Evolutionary conservation across 2,797 vertebrate genomes (phyloP), one percentile per base, ranked within the genome.

Genomic region (Antrozous pallidus): DNA sequence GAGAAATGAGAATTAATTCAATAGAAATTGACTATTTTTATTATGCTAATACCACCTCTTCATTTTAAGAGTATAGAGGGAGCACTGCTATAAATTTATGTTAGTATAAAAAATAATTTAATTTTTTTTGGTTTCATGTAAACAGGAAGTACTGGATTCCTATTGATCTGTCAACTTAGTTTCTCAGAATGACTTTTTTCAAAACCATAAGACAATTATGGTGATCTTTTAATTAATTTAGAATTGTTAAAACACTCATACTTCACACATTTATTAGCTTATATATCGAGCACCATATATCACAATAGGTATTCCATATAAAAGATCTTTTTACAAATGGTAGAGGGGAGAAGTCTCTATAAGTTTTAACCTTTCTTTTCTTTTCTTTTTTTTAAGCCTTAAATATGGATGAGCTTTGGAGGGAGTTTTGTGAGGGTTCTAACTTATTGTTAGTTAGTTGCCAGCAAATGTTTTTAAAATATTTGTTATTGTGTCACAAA

Each of bases 391-490:
- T n/a, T n/a, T n/a, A n/a, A 74, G 58, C 16, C 67, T 78, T 94
- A 84, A 94, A 93, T 20, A 86, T 26, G n/a, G 8, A 42, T 92
- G 58, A 22, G 51, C 56, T 91, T 91, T 81, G 88, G 77, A 18
- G 47, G 18, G 26, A 84, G n/a, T 80, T 79, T 91, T 88, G 56
- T 90, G 14, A 69, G 22, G 24, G 5, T 11, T 12, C 3, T 79
- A 93, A 83, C 16, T 91, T 91, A 74, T 18, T 82, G 24, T 90
- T 93, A 38, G 24, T 90, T 93, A 38, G 40, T 79, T 79, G 51
- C 92, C 63, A 82, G 47, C 28, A 82, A 92, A 94, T 95, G 45
- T 87, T 92, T 92, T 80, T 56, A 95, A 95, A 94, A 85, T 51
- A 24, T 67, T 93, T 93, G 74, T 90, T 89, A 87, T 40, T 93